Evolutionary conservation across 2,113 vertebrate genomes (phyloP).

Genomic region (Tragelaphus strepsiceros): DNA sequence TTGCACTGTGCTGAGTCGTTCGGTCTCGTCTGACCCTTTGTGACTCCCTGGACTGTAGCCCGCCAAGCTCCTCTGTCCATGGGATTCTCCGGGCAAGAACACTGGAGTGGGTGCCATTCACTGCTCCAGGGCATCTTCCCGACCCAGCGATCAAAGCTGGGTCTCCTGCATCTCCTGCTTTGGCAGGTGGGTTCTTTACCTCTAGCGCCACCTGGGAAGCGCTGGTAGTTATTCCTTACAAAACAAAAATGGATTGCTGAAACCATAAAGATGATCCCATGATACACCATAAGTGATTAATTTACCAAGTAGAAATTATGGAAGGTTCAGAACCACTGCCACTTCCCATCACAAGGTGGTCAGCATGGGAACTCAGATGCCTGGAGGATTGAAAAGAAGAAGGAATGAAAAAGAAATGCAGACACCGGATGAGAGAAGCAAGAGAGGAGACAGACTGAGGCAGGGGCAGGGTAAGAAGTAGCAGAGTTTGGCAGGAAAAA

Average conservation of each 20-base stretch:
- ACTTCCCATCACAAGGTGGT: background rate
- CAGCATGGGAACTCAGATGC: background rate
- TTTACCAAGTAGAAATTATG: background rate
- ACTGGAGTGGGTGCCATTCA: background rate
- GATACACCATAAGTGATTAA: background rate
- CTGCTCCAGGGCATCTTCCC: background rate
- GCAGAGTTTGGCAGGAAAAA: background rate
- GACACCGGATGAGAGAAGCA: no score
- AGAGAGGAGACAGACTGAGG: background rate
- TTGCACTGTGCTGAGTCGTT: background rate
- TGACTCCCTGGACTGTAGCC: background rate
- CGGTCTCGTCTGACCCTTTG: background rate
- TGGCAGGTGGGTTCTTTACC: background rate
- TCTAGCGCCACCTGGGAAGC: background rate
- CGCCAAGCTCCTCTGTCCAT: fast-evolving
- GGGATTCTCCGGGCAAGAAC: background rate
- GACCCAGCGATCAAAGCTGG: fast-evolving
- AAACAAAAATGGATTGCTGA: background rate
- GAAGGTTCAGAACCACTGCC: background rate
- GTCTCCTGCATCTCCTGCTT: background rate
- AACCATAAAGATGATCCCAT: background rate
- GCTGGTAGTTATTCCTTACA: background rate
- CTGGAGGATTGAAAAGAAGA: background rate
- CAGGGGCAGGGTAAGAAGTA: background rate
- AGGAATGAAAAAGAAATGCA: background rate